Conservation (phyloP, 1,140 invertebrate genomes). For the Ectropis grisescens region DNA sequence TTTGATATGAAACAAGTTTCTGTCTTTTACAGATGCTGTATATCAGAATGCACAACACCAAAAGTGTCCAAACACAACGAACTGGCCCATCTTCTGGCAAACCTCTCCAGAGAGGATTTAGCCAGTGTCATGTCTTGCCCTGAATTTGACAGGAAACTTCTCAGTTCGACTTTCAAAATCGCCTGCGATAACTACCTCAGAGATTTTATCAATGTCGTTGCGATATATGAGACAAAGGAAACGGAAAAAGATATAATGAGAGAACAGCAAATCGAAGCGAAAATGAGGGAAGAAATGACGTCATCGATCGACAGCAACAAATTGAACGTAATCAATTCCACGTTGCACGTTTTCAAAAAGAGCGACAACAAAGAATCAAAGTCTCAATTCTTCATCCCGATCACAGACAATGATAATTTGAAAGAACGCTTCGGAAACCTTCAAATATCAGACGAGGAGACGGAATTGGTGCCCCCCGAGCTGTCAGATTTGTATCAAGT, state of each 20-base stretch:
- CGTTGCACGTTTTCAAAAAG: constrained; percentile 58
- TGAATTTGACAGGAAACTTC: constrained; percentile 52
- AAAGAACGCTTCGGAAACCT: constrained; percentile 51
- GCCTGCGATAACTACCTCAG: constrained; percentile 38
- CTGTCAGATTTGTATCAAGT: constrained; percentile 45
- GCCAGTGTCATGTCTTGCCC: constrained; percentile 37
- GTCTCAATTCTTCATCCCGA: constrained; percentile 64
- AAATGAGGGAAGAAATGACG: constrained; percentile 36
- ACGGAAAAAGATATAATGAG: constrained; percentile 33
- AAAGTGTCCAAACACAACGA: constrained; percentile 39
- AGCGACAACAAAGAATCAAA: constrained; percentile 54
- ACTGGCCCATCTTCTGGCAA: constrained; percentile 34
- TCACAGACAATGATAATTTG: constrained; percentile 38
- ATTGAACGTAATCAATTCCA: constrained; percentile 47
- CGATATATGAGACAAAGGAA: constrained; percentile 41
- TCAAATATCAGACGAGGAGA: constrained; percentile 46
- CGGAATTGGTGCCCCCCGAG: constrained; percentile 44
- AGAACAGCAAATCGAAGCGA: constrained; percentile 37
- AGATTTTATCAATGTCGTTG: constrained; percentile 41
- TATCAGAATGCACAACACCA: constrained; percentile 21
- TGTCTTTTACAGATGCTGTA: constrained; percentile 42
- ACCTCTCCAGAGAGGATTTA: constrained; percentile 38
- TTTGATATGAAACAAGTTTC: too few relatives aligned
- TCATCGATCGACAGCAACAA: constrained; percentile 57
- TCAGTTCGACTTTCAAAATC: constrained; percentile 39